Percentiles rank a stretch among this genome's conserved stretches.
These are phyloP conservation scores for Vulpes lagopus DNA, from an alignment of 2,113 vertebrate species.

Conservation along the genomic window DNA sequence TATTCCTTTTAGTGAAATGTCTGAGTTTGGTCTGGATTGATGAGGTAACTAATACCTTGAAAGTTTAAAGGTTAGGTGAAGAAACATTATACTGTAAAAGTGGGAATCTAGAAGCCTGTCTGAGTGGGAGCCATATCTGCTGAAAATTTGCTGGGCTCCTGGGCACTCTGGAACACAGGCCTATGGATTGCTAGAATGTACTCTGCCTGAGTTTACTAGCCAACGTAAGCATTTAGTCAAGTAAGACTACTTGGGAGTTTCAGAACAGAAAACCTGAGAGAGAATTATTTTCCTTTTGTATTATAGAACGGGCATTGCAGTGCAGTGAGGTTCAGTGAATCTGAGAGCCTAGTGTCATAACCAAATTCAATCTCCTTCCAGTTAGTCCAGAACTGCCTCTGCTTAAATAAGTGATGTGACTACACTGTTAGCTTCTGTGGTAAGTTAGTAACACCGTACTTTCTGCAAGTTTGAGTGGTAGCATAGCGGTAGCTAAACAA, in stretches of 20 bases:
- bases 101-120: not conserved
- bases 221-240: not conserved
- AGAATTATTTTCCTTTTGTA: not conserved
- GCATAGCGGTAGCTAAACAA: not conserved
- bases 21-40: conserved; percentile 70
- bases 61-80: conserved; percentile 63
- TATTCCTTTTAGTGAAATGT: conserved; percentile 76
- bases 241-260: conserved; percentile 25
- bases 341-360: not conserved
- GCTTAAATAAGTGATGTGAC: not conserved
- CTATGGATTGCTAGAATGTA: not conserved
- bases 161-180: not conserved
- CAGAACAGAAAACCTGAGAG: not conserved
- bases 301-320: not conserved
- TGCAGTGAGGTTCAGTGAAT: not conserved
- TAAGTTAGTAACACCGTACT: not conserved
- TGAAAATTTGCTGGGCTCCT: not conserved
- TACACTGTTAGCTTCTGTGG: not conserved
- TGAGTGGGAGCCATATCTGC: not conserved
- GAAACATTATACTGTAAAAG: conserved; percentile 11
- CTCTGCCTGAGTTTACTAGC: not conserved
- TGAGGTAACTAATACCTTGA: conserved; percentile 69
- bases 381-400: not conserved
- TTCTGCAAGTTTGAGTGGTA: not conserved
- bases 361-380: not conserved